These are phyloP conservation scores for Lordiphosa fenestrarum DNA, from an alignment of 2,888 invertebrate genomes.

Conservation along the genomic window DNA sequence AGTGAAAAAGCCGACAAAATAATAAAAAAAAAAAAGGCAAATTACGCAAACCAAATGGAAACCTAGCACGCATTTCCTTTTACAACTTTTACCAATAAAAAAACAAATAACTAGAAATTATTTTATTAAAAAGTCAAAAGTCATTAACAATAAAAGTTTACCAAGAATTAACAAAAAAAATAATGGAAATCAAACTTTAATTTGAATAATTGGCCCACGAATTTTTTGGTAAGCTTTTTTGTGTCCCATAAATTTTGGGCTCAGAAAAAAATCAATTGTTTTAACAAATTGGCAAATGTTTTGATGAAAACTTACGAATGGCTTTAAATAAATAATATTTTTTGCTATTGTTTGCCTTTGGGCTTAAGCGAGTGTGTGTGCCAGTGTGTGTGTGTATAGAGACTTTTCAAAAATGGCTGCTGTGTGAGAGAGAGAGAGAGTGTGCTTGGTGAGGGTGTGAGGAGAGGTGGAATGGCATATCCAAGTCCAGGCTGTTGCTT, in stretches of 20 bases:
- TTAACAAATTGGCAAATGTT: conserved; percentile 14
- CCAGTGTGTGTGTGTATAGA: conserved; percentile 28
- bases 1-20: conserved; percentile 41
- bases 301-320: not conserved
- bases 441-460: conserved; percentile 4
- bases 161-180: conserved; percentile 41
- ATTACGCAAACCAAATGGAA: conserved; percentile 29
- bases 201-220: conserved; percentile 22
- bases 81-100: conserved; percentile 9
- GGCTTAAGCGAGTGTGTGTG: conserved; percentile 20
- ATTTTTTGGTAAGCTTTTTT: conserved; percentile 65
- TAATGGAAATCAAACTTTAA: conserved; percentile 13
- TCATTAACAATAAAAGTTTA: conserved; percentile 49
- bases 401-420: conserved; percentile 58
- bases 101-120: conserved; percentile 10
- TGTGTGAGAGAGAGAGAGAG: conserved; percentile 23
- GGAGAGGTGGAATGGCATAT: conserved; percentile 2
- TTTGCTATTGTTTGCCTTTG: conserved; percentile 3
- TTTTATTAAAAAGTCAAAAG: conserved; percentile 28
- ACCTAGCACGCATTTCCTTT: conserved; percentile 20
- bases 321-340: not conserved
- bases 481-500: conserved; percentile 39
- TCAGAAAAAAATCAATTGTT: conserved; percentile 15
- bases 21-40: conserved; percentile 9
- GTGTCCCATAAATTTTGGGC: conserved; percentile 27